Evolutionary conservation across 2,888 invertebrate species (phyloP), one percentile per base, ranked within the genome.

Genomic region (Micoletzkya japonica): DNA sequence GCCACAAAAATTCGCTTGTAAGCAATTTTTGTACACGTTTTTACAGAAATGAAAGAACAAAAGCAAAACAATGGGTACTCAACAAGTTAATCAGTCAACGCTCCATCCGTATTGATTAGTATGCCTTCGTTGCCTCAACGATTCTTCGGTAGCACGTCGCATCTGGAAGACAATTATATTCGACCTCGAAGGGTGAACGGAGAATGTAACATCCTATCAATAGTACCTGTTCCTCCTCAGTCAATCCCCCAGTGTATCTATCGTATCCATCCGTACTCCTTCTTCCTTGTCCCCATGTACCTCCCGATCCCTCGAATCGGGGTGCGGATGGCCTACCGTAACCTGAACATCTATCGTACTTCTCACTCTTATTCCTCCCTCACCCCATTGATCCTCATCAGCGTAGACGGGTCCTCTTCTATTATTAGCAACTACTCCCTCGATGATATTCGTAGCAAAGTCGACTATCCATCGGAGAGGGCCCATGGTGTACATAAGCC

Each of bases 401-500:
- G 17, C 57, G 7, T 57, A 57, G 6, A 17, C 30, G 34, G 37
- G 32, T 61, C 61, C 36, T 59, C 50, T n/a, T 17, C 24, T 24
- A 36, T 57, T 39, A 37, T 37, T 28, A 32, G 32, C 49, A 2
- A 58, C 44, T 10, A 37, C 34, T 68, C 30, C 57, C 32, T 68
- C 57, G 17, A 57, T 24, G 17, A 68, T 44, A 24, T n/a, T 24
- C 1, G 57, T 34, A 17, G 36, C 57, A n/a, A 26, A 32, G 3
- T 72, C 68, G 30, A 67, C 49, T 20, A 71, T 30, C 49, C 50
- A 58, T 66, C 85, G 85, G 1, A 88, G 79, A 2, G 88, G 88
- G n/a, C 88, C 88, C 68, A 88, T 87, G 58, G 88, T 87, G 77
- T 90, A 90, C 30, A 88, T 76, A 52, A 90, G 85, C 17, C 90